Base-by-base conservation (phyloP, 2,113 vertebrate genomes). In the Nesospiza acunhae region DNA sequence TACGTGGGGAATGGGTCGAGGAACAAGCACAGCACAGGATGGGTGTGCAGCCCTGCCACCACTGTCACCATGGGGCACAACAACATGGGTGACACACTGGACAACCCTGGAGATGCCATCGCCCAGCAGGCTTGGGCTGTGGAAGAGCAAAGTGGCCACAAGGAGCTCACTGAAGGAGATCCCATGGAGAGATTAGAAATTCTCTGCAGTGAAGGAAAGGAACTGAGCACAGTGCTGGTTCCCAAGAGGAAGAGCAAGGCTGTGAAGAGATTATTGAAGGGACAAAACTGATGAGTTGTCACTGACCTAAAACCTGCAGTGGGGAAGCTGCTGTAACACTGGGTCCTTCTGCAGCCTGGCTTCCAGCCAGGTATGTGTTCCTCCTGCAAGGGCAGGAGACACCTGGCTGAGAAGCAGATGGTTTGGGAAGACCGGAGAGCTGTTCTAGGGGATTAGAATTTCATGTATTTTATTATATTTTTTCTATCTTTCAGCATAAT, bases 41-140 rank as follows among this genome's bases (percentile, higher is more conserved):
- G 46, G 27, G 6, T 13, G 35, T 46, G 52, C 37, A 84, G 74
- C 37, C 24, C 53, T 8, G 4, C 26, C 53, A 8, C 68, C 3
- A 1, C 2, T 4, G 44, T 30, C 5, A 1, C n/a, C 2, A 0
- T 0, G 49, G 24, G 21, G 12, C 46, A 42, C 46, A 20, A 6
- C 13, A 56, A 0, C 30, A 6, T 60, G 5, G 37, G 52, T 52
- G 87, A 59, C 60, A 70, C 11, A 2, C 69, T 30, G 21, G 27
- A 9, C n/a, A 69, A 0, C 1, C 0, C 17, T 58, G 42, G 50
- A 1, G 2, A 58, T 37, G 60, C 31, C 37, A 18, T 13, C 0
- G 0, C 13, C 21, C 44, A 50, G 46, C 1, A 6, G 21, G 11
- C 24, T 42, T 27, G 33, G 50, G 6, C 31, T 66, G 9, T 0